These are phyloP conservation scores for Rhinoptilus africanus DNA, from an alignment of 2,113 vertebrate species.

Conservation along the genomic window DNA sequence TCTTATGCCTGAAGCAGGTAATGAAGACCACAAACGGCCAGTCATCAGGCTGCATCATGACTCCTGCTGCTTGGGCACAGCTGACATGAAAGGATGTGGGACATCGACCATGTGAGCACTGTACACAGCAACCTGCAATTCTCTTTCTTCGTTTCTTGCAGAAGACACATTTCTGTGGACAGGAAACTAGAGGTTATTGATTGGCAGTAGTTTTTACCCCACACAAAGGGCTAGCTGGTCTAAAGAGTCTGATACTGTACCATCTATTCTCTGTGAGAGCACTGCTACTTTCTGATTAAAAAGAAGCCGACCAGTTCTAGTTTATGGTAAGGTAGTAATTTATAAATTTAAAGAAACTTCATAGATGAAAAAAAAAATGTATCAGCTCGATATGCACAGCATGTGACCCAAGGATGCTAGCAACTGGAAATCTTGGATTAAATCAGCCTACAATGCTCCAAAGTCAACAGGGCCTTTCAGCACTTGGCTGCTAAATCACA, in stretches of 20 bases:
- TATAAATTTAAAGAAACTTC: neutral
- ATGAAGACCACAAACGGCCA: slow-evolving; percentile 98
- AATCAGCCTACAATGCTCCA: neutral
- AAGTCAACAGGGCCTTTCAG: neutral
- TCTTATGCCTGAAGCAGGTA: slow-evolving; percentile 94
- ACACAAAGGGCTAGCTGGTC: neutral
- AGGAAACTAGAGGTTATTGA: neutral
- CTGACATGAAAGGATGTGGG: slow-evolving; percentile 96
- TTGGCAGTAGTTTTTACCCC: neutral
- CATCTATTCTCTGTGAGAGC: neutral
- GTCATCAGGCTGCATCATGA: slow-evolving; percentile 96
- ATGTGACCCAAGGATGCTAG: neutral
- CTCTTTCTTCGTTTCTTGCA: slow-evolving; percentile 97
- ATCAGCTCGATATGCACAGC: neutral
- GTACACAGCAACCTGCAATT: slow-evolving; percentile 90
- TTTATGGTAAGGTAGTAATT: neutral
- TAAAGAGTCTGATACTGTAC: neutral
- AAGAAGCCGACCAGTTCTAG: neutral
- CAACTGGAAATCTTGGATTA: neutral
- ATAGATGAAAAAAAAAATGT: neutral
- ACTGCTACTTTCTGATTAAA: neutral
- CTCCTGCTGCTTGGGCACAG: slow-evolving; percentile 93
- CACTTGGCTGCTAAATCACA: neutral
- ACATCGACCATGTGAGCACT: slow-evolving; percentile 96
- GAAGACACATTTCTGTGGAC: slow-evolving; percentile 91